Conservation (phyloP, 2,113 vertebrate species). For the Lasiurus borealis region DNA sequence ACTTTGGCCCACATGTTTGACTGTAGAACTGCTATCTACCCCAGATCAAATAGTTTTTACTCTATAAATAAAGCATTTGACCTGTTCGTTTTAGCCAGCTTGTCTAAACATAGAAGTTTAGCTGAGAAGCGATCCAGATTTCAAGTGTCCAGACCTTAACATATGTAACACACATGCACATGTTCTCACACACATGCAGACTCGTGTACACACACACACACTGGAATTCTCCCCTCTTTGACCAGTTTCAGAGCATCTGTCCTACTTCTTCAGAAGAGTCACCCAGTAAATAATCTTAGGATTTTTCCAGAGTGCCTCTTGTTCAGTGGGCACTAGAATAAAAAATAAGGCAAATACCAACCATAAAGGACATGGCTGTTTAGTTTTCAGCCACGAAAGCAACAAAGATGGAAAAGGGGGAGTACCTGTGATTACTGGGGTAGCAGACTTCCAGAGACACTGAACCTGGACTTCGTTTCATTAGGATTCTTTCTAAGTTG, state of each 20-base stretch:
- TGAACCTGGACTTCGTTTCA: constrained; percentile 82
- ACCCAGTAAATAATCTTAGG: not conserved
- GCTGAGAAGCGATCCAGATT: constrained; percentile 72
- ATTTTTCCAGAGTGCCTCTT: not conserved
- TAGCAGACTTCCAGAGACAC: constrained; percentile 86
- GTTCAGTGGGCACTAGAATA: constrained; percentile 54
- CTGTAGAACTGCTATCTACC: constrained; percentile 71
- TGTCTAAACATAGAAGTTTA: constrained; percentile 80
- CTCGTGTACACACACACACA: not conserved
- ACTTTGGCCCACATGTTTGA: constrained; percentile 60
- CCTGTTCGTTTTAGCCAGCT: constrained; percentile 71
- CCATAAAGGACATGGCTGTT: constrained; percentile 49
- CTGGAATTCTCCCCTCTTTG: not conserved
- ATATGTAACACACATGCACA: not conserved
- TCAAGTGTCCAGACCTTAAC: not conserved
- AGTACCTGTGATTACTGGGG: constrained; percentile 79
- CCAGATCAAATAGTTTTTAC: constrained; percentile 75
- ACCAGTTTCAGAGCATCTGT: constrained; percentile 36
- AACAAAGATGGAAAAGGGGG: constrained; percentile 73
- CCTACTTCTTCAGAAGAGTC: constrained; percentile 2
- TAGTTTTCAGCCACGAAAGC: constrained; percentile 68
- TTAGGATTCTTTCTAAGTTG: constrained; percentile 87
- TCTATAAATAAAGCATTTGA: constrained; percentile 79
- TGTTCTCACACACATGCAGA: not conserved
- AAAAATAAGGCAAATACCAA: constrained; percentile 51